These are phyloP conservation scores for Percopsis transmontana DNA, from an alignment of 2,113 vertebrate species.

Conservation along the genomic window DNA sequence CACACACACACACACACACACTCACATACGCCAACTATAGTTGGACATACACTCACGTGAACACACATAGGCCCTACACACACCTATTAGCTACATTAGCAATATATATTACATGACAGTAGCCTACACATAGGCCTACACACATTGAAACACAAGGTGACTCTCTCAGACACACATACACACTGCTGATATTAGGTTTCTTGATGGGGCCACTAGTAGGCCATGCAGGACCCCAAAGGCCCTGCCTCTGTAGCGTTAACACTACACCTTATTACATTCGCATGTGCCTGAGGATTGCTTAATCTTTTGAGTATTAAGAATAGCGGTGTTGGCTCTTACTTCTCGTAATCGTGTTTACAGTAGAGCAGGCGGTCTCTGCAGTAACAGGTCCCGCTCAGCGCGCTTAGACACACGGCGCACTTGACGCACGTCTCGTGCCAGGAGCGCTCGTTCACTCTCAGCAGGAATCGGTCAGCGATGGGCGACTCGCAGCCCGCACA, in stretches of 20 bases:
- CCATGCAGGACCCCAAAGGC: too few relatives aligned
- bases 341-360: constrained; percentile 91
- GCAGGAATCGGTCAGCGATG: constrained; percentile 88
- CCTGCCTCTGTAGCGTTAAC: too few relatives aligned
- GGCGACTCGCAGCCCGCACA: constrained; percentile 86
- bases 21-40: neutral
- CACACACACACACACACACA: neutral
- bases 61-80: neutral
- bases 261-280: too few relatives aligned
- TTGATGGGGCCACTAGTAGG: too few relatives aligned
- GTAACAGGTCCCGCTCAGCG: constrained; percentile 86
- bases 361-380: constrained; percentile 86
- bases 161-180: neutral
- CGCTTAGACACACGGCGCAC: constrained; percentile 83
- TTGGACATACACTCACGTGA: neutral
- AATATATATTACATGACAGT: neutral
- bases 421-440: constrained; percentile 92
- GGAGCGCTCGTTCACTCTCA: constrained; percentile 86
- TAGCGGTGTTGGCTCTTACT: constrained; percentile 74
- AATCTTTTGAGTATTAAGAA: neutral
- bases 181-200: neutral
- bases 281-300: too few relatives aligned
- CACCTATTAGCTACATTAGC: neutral
- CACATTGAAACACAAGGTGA: neutral
- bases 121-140: neutral